Conservation (phyloP, 1,140 invertebrate genomes). For the Globodera ellingtonae region DNA sequence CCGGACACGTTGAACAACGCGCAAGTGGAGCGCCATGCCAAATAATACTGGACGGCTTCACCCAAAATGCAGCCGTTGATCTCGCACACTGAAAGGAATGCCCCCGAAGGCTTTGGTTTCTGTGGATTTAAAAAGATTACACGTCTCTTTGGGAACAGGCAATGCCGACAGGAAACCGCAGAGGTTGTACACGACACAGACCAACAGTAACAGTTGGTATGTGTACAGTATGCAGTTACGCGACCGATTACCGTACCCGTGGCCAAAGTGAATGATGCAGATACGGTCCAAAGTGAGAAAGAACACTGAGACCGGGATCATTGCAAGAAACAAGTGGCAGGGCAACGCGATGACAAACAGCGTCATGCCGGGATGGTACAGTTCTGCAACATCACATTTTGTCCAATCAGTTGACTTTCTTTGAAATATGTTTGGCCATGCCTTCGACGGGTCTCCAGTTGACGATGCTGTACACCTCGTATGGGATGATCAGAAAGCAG, state of each 20-base stretch:
- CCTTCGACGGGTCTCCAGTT: constrained; percentile 16
- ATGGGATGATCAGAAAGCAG: constrained; percentile 24
- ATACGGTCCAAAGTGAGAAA: constrained; percentile 25
- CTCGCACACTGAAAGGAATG: constrained; percentile 20
- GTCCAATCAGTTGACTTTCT: background rate
- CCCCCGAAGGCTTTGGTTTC: background rate
- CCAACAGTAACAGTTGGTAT: constrained; percentile 11
- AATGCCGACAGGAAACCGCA: constrained; percentile 15
- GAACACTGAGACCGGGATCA: constrained; percentile 28
- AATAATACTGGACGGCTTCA: constrained; percentile 10
- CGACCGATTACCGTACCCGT: background rate
- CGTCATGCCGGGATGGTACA: constrained; percentile 8
- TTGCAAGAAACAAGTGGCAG: constrained; percentile 13
- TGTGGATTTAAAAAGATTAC: background rate
- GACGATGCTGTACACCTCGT: constrained; percentile 23
- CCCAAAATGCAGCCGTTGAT: constrained; percentile 27
- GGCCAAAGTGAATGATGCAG: constrained; percentile 19
- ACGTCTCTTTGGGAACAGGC: constrained; percentile 12
- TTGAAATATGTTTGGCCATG: background rate
- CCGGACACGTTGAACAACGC: constrained; percentile 21
- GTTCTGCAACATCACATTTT: background rate
- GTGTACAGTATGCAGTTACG: constrained; percentile 13
- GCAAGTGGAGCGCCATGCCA: constrained; percentile 20
- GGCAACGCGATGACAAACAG: constrained; percentile 22
- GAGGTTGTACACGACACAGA: constrained; percentile 19